Base-by-base conservation (phyloP, 2,797 vertebrate genomes). In the Melanotaenia pygmaea region DNA sequence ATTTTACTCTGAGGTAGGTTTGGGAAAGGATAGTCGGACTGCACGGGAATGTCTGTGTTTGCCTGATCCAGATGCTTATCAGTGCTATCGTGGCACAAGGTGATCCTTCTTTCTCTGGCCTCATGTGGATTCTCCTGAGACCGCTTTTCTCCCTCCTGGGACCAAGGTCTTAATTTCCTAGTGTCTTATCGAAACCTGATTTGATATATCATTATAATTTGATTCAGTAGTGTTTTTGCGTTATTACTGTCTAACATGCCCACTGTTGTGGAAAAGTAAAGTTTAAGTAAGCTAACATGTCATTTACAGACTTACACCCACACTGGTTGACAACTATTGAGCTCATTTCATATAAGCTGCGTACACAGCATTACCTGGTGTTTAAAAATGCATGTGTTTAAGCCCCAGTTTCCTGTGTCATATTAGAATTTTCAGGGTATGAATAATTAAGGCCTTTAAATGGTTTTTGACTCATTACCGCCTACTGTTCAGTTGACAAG, bases 51-150 rank as follows among this genome's bases (percentile, higher is more conserved):
- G 84, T 84, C 70, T 80, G 66, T 20, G 38, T 83, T 83, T 77
- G 54, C 75, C 67, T 74, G 74, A 75, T 34, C 80, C 83, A 91
- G 77, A 89, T 90, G 81, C 84, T 89, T 86, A 90, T 85, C 83
- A 32, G 75, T 30, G 66, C 75, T 86, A 84, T 92, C 87, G 85
- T 84, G 67, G 72, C 84, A 81, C 72, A 73, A 67, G 76, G 77
- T 82, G 90, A 80, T 79, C 84, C 76, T 80, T 90, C 84, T 89
- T 78, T 78, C 84, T 86, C 81, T 80, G 65, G 80, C 86, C 85
- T 87, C 82, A 66, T 82, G 72, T 74, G 72, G 60, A 79, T 77
- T 64, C 80, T 79, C 70, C 35, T 45, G 81, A 74, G 79, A 65
- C 76, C 5, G 5, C 26, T 60, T 76, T 24, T 69, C 34, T 64